Evolutionary conservation across 2,797 vertebrate genomes (phyloP), one percentile per base, ranked within the genome.

Genomic region (Spinus olivaceus): DNA sequence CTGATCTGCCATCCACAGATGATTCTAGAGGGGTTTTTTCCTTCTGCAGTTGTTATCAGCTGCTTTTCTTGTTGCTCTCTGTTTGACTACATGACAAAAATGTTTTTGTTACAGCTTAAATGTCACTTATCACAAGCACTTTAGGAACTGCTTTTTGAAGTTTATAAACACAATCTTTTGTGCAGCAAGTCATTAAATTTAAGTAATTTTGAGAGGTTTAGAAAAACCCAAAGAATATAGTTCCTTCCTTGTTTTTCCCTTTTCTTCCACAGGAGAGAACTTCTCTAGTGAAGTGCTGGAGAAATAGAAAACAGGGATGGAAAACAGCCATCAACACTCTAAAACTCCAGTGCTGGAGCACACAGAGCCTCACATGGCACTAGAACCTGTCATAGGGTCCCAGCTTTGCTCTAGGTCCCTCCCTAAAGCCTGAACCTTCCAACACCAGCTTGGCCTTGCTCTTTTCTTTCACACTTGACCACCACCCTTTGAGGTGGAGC

Each of bases 341-440:
- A 30, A 51, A 72, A 5, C 6, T 57, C 53, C 70, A 39, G 16
- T 24, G 23, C 37, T 50, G 51, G 14, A 77, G 37, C 11, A 33
- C 35, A 61, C 35, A 50, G 24, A 57, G 19, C 56, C 47, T 67
- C 50, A 71, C 1, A 3, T 22, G 47, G 14, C 19, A 18, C 6
- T n/a, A 7, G 35, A 47, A 14, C 10, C 35, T n/a, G 7, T 14
- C 17, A 23, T 0, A 25, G 27, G 18, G 10, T 32, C 61, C 32
- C 25, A 46, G 44, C 39, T 53, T 67, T 81, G 42, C 9, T 12
- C 35, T 46, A 39, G 24, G 9, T 50, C 24, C 14, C 42, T 80
- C 24, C 54, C 19, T 32, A 56, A 59, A 80, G 44, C 41, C n/a
- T 33, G 39, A 63, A 10, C 24, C 27, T 72, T 32, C 27, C 37